A percentile compares a stretch with the other conserved stretches of the same genome.
Conservation (phyloP, 2,113 vertebrate genomes). For the Cottus gobio region DNA sequence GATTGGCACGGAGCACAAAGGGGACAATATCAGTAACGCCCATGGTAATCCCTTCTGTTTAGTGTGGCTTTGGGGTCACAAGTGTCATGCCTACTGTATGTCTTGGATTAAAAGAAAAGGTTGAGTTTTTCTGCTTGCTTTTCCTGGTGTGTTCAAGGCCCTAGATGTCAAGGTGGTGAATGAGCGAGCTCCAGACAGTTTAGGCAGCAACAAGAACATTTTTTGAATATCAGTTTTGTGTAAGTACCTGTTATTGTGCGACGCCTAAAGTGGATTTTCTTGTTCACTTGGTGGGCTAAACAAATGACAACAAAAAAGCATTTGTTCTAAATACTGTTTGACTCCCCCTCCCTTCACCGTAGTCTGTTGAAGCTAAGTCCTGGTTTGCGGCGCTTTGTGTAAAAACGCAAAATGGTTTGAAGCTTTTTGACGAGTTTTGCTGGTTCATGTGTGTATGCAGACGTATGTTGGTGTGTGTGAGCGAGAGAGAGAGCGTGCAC, state of each 20-base stretch:
- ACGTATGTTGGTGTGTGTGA: slow-evolving; percentile 33
- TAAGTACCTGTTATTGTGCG: slow-evolving; percentile 19
- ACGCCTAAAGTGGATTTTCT: not conserved
- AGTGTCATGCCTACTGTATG: slow-evolving; percentile 8
- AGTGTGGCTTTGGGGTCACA: not conserved
- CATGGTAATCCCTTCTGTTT: not conserved
- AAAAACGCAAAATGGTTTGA: slow-evolving; percentile 40
- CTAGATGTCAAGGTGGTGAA: not conserved
- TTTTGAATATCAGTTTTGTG: slow-evolving; percentile 24
- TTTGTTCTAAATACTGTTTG: not conserved
- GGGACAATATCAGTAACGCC: slow-evolving; percentile 20
- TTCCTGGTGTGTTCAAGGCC: slow-evolving; percentile 2
- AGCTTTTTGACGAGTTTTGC: slow-evolving; percentile 55
- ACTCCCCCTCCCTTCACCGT: slow-evolving; percentile 5
- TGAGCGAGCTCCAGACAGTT: not conserved
- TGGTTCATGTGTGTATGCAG: slow-evolving; percentile 22
- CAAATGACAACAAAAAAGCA: not conserved
- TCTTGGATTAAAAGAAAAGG: slow-evolving; percentile 27
- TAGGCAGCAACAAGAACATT: not conserved
- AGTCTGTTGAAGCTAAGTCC: slow-evolving; percentile 19
- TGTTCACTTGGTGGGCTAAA: slow-evolving; percentile 27
- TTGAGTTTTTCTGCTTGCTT: not conserved
- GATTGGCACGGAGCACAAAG: not conserved
- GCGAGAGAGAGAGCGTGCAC: slow-evolving; percentile 24
- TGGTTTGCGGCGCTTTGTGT: slow-evolving; percentile 55